A percentile compares a stretch with the other conserved stretches of the same genome.
phyloP scores from a whole-genome alignment of 2,113 vertebrate genomes.

The Catharus bicknelli region DNA sequence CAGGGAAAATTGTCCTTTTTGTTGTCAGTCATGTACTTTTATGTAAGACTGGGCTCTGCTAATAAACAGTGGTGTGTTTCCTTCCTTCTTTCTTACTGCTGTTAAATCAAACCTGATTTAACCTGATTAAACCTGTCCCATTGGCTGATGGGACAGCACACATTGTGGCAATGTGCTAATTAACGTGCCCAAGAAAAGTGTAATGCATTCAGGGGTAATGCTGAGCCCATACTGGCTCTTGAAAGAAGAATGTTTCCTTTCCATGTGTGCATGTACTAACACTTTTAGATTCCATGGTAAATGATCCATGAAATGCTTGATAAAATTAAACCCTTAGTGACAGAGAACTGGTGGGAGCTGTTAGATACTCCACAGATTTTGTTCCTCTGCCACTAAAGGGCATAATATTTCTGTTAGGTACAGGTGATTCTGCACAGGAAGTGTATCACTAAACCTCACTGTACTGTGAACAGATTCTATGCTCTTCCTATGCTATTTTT shows the following conservation, averaged over 20 bases:
- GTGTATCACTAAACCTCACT: neutral
- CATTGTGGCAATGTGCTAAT: neutral
- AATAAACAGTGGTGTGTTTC: neutral
- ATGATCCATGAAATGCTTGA: neutral
- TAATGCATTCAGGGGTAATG: neutral
- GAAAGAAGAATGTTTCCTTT: neutral
- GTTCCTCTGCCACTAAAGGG: neutral
- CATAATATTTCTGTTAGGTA: accelerated
- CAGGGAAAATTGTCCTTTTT: slow-evolving; percentile 46
- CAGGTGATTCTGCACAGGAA: neutral
- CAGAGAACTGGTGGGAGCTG: neutral
- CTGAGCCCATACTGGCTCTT: neutral
- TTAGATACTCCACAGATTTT: neutral
- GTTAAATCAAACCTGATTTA: neutral
- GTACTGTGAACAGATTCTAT: neutral
- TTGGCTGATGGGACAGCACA: neutral
- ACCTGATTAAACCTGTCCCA: neutral
- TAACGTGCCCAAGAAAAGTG: neutral
- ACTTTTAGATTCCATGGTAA: neutral
- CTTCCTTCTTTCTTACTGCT: neutral
- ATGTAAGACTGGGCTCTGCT: neutral
- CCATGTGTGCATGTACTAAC: neutral
- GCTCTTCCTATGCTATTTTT: slow-evolving; percentile 6
- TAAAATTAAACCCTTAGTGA: neutral
- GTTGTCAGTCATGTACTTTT: slow-evolving; percentile 23